Evolutionary conservation across 2,797 vertebrate genomes (phyloP), one percentile per base, ranked within the genome.

Genomic region (Acanthornis magna): DNA sequence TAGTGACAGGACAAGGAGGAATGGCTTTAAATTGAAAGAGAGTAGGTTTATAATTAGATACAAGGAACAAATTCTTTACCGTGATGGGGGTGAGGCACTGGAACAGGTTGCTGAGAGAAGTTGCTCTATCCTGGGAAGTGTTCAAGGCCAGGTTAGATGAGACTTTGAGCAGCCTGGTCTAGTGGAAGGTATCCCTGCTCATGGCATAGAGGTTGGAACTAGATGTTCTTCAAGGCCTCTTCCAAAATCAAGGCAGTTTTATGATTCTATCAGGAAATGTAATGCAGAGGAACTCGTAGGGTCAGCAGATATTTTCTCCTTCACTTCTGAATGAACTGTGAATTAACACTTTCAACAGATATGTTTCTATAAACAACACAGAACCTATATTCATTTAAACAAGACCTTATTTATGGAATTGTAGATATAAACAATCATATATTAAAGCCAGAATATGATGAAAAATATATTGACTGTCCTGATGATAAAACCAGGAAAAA

Each of bases 81-180:
- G 20, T 47, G n/a, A 32, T 3, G 5, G 2, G 19, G 1, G 1
- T 40, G 30, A 45, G 29, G 45, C 13, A 11, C 14, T 38, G n/a
- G 17, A 45, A 45, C 21, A 40, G 7, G 14, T 30, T 84, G 6
- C 34, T 30, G 26, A 72, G 38, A 53, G 45, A 71, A 58, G 21
- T 5, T 58, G 13, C 4, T 40, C 16, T 12, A 65, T 36, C 9
- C 2, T 2, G 10, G 5, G 26, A 77, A 53, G 3, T 27, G 16
- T 25, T 66, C 30, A 78, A 42, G 30, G 58, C 15, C 15, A 20
- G 5, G 11, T 3, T 34, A 21, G 14, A 53, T 30, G 15, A 58
- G 38, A 22, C 6, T 72, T 84, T 42, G 18, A 66, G 30, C 16
- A 72, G 14, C 17, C 10, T 60, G 18, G 4, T 65, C 53, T 58